A percentile compares a stretch with the other conserved stretches of the same genome.
Conservation (phyloP, 2,797 vertebrate genomes). For the Pyrocephalus nanus region DNA sequence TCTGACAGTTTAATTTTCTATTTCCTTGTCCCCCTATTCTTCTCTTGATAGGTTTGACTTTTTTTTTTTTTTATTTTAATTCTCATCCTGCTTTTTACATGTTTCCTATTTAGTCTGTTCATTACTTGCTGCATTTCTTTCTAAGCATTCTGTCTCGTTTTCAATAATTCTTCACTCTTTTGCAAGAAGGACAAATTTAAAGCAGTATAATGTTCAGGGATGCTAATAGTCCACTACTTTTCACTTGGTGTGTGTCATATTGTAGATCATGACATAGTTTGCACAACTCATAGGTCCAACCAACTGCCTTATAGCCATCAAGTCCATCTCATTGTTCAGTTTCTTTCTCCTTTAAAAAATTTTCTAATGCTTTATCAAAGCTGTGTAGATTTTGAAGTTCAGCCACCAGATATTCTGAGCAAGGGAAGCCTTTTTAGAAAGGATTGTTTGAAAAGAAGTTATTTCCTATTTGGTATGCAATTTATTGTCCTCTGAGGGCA, state of each 20-base stretch:
- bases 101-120: background rate
- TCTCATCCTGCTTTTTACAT: background rate
- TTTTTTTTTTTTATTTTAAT: background rate
- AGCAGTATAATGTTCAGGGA: background rate
- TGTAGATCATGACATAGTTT: background rate
- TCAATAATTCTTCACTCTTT: background rate
- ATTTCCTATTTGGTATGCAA: background rate
- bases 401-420: background rate
- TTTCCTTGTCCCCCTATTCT: background rate
- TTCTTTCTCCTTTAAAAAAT: background rate
- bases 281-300: background rate
- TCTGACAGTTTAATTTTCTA: background rate
- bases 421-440: background rate
- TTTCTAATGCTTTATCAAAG: background rate
- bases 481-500: constrained; percentile 33
- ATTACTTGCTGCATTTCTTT: background rate
- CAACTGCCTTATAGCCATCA: background rate
- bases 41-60: background rate
- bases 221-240: background rate
- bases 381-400: background rate
- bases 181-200: background rate
- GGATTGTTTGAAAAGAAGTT: background rate
- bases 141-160: background rate
- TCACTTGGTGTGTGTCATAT: background rate
- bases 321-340: background rate